Evolutionary conservation across 2,797 vertebrate species (phyloP).

Genomic region (Anomalospiza imberbis): DNA sequence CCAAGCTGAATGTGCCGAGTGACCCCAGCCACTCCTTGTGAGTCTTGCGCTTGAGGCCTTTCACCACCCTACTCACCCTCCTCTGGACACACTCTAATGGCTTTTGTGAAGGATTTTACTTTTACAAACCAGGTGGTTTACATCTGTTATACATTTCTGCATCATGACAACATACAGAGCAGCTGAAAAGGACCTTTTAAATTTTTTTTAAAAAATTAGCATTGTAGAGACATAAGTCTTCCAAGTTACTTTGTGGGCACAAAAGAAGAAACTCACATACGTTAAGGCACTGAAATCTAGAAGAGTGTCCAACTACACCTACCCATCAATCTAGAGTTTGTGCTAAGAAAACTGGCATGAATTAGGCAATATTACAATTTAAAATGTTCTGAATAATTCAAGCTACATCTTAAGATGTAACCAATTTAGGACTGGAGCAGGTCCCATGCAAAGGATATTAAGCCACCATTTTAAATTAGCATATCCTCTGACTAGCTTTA

Average conservation of each 20-base stretch:
- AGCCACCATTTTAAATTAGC: neutral
- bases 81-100: neutral
- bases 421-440: neutral
- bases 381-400: neutral
- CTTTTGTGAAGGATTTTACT: neutral
- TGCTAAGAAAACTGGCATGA: neutral
- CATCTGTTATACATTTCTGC: neutral
- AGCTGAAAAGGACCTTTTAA: neutral
- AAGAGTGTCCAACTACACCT: neutral
- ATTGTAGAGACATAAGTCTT: neutral
- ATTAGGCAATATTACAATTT: neutral
- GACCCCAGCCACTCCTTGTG: fast-evolving
- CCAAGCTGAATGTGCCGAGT: neutral
- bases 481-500: neutral
- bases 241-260: neutral
- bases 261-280: neutral
- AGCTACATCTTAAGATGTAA: neutral
- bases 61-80: neutral
- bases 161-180: neutral
- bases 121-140: neutral
- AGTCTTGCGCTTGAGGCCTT: neutral
- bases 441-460: neutral
- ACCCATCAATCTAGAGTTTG: neutral
- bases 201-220: neutral
- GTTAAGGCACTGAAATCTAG: neutral